phyloP scores from a whole-genome alignment of 2,113 vertebrate species.

The Cyrtonyx montezumae region DNA sequence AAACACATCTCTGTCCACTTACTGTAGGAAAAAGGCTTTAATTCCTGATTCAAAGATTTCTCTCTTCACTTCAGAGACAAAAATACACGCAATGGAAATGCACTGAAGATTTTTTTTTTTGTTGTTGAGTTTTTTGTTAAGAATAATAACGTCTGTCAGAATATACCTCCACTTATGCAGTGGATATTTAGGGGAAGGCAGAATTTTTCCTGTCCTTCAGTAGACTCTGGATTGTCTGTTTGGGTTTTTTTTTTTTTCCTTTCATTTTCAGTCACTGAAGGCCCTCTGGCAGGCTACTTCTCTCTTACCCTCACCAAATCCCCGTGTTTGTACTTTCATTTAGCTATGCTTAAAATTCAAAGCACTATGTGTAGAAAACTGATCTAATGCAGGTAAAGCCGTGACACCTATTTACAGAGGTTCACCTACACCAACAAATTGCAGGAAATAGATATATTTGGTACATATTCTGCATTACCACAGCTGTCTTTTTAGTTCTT shows the following conservation, averaged over 20 bases:
- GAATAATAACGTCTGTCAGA: neutral
- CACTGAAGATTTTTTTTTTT: neutral
- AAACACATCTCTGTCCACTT: neutral
- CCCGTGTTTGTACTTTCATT: neutral
- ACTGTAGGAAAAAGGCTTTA: neutral
- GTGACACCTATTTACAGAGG: neutral
- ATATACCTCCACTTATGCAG: neutral
- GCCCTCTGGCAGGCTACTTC: neutral
- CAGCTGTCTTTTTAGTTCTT: neutral
- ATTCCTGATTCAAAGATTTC: neutral
- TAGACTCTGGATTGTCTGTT: neutral
- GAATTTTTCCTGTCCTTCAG: neutral
- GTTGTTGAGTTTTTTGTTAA: neutral
- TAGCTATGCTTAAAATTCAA: neutral
- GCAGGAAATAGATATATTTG: neutral
- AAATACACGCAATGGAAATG: neutral
- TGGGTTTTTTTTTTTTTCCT: neutral
- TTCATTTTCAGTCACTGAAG: neutral
- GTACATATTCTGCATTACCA: neutral
- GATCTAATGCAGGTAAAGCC: neutral
- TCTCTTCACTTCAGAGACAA: constrained; percentile 6
- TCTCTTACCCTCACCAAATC: neutral
- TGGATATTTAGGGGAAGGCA: neutral
- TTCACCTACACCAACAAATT: neutral
- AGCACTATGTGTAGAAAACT: neutral